Base-by-base conservation (phyloP, 1,140 invertebrate species). In the Halyomorpha halys region DNA sequence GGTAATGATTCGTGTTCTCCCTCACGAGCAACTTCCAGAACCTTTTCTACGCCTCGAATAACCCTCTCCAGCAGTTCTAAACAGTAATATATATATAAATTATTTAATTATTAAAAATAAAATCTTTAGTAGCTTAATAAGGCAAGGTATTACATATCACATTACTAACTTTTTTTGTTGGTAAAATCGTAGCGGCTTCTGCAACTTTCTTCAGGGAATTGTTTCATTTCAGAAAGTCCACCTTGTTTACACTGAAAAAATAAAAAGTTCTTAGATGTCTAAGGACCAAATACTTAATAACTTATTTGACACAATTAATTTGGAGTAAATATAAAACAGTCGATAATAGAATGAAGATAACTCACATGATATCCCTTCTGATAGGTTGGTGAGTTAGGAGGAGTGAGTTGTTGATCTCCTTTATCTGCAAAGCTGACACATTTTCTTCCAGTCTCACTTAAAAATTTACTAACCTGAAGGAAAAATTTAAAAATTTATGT, bases 371-470 rank as follows among this genome's bases (percentile, higher is more conserved):
- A 68, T 30, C 51, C 53, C 63, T 67, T 69, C 27, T 69, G 67
- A n/a, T 47, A 63, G 16, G 85, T 86, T 30, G 85, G 84, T 27
- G 85, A 86, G 72, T 86, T 86, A 45, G 84, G 84, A 62, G 84
- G 84, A 39, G 84, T 85, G 49, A 77, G 75, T 66, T 66, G 61
- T 66, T 71, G 66, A n/a, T 65, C 67, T 45, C 63, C 70, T 56
- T 75, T 74, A 65, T 86, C 78, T 47, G 83, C 85, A 74, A 82
- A 87, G 78, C 81, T 89, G 53, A 83, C 80, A 74, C 80, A 78
- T 74, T 89, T 79, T 72, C 85, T 79, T 68, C 78, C 74, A 77
- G 78, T 82, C 82, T 81, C 74, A 21, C 80, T 81, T 76, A 72
- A 63, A 54, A 72, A 72, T 65, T 80, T 79, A 66, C 82, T 83